These are phyloP conservation scores for Eulemur rubriventer DNA, from an alignment of 2,797 vertebrate genomes.

Conservation along the genomic window DNA sequence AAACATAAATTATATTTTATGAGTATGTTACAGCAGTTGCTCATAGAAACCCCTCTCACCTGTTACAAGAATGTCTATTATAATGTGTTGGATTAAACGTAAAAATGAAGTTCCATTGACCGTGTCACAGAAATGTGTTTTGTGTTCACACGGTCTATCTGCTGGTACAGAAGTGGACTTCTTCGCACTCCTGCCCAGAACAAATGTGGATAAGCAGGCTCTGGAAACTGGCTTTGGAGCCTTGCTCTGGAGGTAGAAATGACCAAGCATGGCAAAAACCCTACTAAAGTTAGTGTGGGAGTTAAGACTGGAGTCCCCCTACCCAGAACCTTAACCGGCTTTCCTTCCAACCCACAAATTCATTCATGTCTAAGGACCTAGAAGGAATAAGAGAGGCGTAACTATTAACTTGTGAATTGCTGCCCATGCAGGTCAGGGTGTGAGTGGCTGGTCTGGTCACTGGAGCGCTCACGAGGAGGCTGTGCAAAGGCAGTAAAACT, in stretches of 20 bases:
- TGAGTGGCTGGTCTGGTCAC: not conserved
- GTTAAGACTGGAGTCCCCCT: not conserved
- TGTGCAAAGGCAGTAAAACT: not conserved
- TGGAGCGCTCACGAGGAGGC: not conserved
- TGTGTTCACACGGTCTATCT: not conserved
- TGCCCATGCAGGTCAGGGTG: not conserved
- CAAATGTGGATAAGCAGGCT: not conserved
- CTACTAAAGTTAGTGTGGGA: not conserved
- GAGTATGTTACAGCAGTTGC: not conserved
- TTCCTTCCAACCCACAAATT: not conserved
- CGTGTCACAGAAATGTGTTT: not conserved
- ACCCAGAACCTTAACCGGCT: conserved; percentile 7
- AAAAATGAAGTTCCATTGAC: not conserved
- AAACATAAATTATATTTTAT: not conserved
- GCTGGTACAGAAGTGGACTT: not conserved
- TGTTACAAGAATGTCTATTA: not conserved
- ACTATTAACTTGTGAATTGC: conserved; percentile 45
- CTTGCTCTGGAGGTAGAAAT: conserved; percentile 67
- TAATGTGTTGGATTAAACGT: not conserved
- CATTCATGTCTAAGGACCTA: not conserved
- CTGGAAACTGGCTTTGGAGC: conserved; percentile 1
- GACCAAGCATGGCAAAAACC: conserved; percentile 26
- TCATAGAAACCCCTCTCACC: not conserved
- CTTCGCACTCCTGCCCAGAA: not conserved
- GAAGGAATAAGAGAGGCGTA: not conserved